A percentile compares a stretch with the other conserved stretches of the same genome.
These are phyloP conservation scores for Martes flavigula DNA, from an alignment of 2,797 vertebrate genomes.

Conservation along the genomic window DNA sequence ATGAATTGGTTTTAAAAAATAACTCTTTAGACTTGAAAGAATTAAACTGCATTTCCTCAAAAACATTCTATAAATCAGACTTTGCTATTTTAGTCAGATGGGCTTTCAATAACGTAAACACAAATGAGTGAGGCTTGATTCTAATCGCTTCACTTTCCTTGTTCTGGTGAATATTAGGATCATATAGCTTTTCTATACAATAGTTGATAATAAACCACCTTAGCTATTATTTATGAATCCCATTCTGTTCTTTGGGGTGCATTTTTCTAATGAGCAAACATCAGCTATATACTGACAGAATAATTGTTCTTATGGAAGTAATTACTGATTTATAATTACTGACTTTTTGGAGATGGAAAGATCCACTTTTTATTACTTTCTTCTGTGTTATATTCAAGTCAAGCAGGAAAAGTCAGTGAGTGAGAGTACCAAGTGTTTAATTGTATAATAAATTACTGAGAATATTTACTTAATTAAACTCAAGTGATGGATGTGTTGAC, in stretches of 20 bases:
- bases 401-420: neutral
- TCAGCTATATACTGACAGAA: constrained; percentile 67
- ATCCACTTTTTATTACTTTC: constrained; percentile 35
- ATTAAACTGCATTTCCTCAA: constrained; percentile 48
- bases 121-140: constrained; percentile 52
- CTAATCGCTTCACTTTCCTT: constrained; percentile 73
- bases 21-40: constrained; percentile 43
- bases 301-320: constrained; percentile 71
- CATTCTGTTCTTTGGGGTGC: constrained; percentile 61
- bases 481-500: neutral
- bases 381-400: constrained; percentile 29
- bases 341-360: constrained; percentile 49
- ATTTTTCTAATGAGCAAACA: constrained; percentile 76
- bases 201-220: constrained; percentile 73
- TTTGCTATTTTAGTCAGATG: constrained; percentile 33
- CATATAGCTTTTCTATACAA: constrained; percentile 60
- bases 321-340: constrained; percentile 68
- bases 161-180: constrained; percentile 59
- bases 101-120: constrained; percentile 38
- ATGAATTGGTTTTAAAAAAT: constrained; percentile 48
- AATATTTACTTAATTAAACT: constrained; percentile 51
- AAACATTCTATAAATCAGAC: constrained; percentile 56
- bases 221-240: constrained; percentile 61
- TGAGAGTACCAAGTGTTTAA: constrained; percentile 27
- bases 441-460: constrained; percentile 49